Base-by-base conservation (phyloP, 2,113 vertebrate species). In the Oostethus manadensis region DNA sequence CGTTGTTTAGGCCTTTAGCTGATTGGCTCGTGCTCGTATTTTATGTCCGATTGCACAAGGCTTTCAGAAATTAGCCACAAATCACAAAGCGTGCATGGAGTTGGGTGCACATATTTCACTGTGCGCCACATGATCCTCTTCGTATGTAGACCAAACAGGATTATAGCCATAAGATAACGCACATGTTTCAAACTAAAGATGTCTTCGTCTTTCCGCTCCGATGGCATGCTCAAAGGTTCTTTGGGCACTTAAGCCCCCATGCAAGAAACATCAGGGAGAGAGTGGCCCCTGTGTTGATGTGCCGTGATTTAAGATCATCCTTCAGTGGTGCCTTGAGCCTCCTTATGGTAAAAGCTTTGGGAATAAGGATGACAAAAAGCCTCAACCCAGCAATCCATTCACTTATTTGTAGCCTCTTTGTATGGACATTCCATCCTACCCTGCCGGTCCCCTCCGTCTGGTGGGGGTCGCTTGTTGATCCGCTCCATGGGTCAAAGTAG, bases 141-240 rank as follows among this genome's bases (percentile, higher is more conserved):
- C 58, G 67, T 58, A 63, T 79, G 70, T 61, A 62, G 56, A 33
- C 58, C 40, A 13, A 57, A 38, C 45, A 45, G 55, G 23, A 48
- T 51, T 8, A 15, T 46, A n/a, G 56, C 66, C 3, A 9, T 21
- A 20, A 76, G 58, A 21, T 59, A 33, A 58, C 63, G 51, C 79
- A 80, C 74, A 72, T 80, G 83, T 70, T 85, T 81, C 61, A 61
- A 71, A 84, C 74, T 84, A 74, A 82, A 84, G 44, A 79, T 71
- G 71, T 82, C 82, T 55, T 74, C 78, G 64, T 70, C 73, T 77
- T 72, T 82, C 74, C 81, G 83, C 78, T 83, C 65, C 20, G 38
- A 59, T 86, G 81, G 68, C 69, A 64, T 74, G 63, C 61, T 83
- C 64, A 73, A 70, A 81, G 47, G 55, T 60, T 77, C 69, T 67